These are phyloP conservation scores for Eulemur albifrons DNA, from an alignment of 2,797 vertebrate genomes.

Conservation along the genomic window DNA sequence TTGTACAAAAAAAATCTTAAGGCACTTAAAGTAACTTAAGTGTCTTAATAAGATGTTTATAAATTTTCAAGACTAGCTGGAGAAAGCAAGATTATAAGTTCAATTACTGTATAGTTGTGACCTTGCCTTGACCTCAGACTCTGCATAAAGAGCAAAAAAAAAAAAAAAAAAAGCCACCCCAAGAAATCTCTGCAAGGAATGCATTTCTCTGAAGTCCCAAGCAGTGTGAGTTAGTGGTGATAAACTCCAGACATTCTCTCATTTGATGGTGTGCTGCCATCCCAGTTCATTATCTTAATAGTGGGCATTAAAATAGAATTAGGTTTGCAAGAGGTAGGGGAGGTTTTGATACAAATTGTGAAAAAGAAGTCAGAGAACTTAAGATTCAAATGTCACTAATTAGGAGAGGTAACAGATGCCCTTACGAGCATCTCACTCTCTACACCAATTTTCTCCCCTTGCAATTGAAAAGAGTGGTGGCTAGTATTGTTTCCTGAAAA, in stretches of 20 bases:
- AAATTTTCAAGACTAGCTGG: slow-evolving; percentile 84
- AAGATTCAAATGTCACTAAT: slow-evolving; percentile 81
- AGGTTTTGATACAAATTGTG: slow-evolving; percentile 82
- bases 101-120: slow-evolving; percentile 90
- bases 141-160: slow-evolving; percentile 84
- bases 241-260: slow-evolving; percentile 98
- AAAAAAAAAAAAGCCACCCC: slow-evolving; percentile 63
- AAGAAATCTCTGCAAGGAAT: slow-evolving; percentile 92
- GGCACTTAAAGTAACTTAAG: not conserved
- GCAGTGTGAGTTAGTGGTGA: slow-evolving; percentile 91
- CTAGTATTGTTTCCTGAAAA: slow-evolving; percentile 92
- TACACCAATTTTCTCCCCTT: slow-evolving; percentile 63
- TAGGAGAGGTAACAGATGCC: slow-evolving; percentile 82
- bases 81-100: slow-evolving; percentile 88
- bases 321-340: slow-evolving; percentile 83
- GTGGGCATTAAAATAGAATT: slow-evolving; percentile 87
- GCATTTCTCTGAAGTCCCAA: slow-evolving; percentile 89
- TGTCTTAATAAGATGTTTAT: slow-evolving; percentile 83
- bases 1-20: slow-evolving; percentile 57
- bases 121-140: slow-evolving; percentile 92
- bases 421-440: slow-evolving; percentile 70
- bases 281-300: slow-evolving; percentile 93
- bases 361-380: slow-evolving; percentile 72
- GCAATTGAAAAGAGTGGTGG: slow-evolving; percentile 83
- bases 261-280: slow-evolving; percentile 94